Evolutionary conservation across 2,888 invertebrate species (phyloP).

Genomic region (Eucriotettix oculatus): DNA sequence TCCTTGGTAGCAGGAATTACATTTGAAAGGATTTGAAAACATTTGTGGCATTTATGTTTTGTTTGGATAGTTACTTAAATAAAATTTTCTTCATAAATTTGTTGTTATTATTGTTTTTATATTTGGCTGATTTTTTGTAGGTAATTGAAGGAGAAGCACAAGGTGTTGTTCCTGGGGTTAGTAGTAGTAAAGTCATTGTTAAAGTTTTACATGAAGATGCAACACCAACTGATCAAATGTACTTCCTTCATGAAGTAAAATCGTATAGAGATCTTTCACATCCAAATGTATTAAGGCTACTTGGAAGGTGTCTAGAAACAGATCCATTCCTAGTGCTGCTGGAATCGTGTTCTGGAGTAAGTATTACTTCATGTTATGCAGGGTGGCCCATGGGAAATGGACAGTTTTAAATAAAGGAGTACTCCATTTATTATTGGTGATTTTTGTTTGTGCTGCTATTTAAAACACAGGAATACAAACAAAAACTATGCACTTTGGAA

Average conservation of each 20-base stretch:
- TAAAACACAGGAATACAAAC: no score
- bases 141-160: constrained; percentile 65
- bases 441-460: no score
- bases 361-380: constrained; percentile 7
- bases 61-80: no score
- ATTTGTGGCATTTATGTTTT: no score
- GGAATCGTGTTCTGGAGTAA: constrained; percentile 52
- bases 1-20: no score
- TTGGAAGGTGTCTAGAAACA: constrained; percentile 60
- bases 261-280: constrained; percentile 55
- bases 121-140: constrained; percentile 23
- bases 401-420: no score
- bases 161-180: constrained; percentile 23
- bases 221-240: constrained; percentile 52
- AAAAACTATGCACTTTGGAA: no score
- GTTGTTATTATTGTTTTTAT: no score
- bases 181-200: constrained; percentile 45
- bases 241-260: constrained; percentile 60
- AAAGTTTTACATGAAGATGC: constrained; percentile 66
- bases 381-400: no score
- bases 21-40: no score
- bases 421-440: no score
- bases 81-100: no score
- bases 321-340: constrained; percentile 64
- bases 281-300: constrained; percentile 50